Percentiles rank a stretch among this genome's conserved stretches.
These are phyloP conservation scores for Acrobasis suavella DNA, from an alignment of 2,888 invertebrate genomes.

Conservation along the genomic window DNA sequence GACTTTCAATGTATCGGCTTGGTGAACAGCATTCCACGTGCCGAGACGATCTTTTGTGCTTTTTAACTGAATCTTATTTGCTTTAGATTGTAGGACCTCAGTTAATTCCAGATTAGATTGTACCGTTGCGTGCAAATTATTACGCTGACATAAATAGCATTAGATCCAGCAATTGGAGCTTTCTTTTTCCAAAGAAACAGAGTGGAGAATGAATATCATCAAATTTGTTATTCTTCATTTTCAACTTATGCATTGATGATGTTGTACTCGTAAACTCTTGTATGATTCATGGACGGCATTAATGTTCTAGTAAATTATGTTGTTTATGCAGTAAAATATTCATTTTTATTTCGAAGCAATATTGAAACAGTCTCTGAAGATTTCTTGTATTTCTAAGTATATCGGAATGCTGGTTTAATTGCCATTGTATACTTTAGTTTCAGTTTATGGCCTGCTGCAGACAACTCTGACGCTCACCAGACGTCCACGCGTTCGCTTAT, in stretches of 20 bases:
- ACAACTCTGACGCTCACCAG: slow-evolving; percentile 49
- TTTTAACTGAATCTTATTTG: slow-evolving; percentile 32
- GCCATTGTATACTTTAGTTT: slow-evolving; percentile 40
- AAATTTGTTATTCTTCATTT: too few relatives aligned
- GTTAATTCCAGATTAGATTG: too few relatives aligned
- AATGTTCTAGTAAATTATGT: too few relatives aligned
- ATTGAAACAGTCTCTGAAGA: background rate
- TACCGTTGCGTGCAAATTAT: too few relatives aligned
- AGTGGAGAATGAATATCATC: too few relatives aligned
- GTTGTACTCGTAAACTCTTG: too few relatives aligned
- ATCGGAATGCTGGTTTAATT: slow-evolving; percentile 40
- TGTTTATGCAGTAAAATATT: too few relatives aligned
- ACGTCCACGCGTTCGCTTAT: slow-evolving; percentile 42
- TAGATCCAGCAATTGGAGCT: too few relatives aligned
- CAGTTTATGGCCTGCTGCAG: slow-evolving; percentile 43
- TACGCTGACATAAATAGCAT: too few relatives aligned
- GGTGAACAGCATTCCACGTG: slow-evolving; percentile 65
- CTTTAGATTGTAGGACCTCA: background rate
- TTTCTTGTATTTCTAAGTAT: slow-evolving; percentile 29
- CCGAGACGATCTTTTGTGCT: slow-evolving; percentile 41
- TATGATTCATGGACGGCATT: too few relatives aligned
- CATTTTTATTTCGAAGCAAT: background rate
- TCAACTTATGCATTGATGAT: too few relatives aligned
- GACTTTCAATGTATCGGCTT: slow-evolving; percentile 49
- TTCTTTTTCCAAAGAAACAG: too few relatives aligned